A percentile compares a stretch with the other conserved stretches of the same genome.
Evolutionary conservation across 2,113 vertebrate species (phyloP).

Genomic region (Phylloscopus trochiloides): DNA sequence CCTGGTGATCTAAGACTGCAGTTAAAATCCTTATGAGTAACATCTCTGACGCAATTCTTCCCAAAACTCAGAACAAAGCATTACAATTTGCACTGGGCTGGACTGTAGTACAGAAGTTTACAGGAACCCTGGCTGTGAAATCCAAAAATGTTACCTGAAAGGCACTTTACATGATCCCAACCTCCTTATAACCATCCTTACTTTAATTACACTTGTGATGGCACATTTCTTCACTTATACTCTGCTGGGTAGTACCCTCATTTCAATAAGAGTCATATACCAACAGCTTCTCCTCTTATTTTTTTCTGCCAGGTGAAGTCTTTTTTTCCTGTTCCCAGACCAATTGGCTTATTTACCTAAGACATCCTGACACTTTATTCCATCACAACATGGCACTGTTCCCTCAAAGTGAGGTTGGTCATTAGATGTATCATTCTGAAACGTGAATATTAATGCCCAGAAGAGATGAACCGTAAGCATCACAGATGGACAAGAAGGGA

Average conservation of each 20-base stretch:
- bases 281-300: not conserved
- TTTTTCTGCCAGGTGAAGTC: not conserved
- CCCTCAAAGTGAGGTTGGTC: not conserved
- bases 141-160: not conserved
- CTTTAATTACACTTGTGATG: not conserved
- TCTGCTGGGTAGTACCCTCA: not conserved
- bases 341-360: not conserved
- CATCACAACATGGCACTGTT: not conserved
- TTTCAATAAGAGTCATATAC: not conserved
- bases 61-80: not conserved
- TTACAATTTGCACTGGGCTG: not conserved
- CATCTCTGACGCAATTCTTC: not conserved
- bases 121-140: not conserved
- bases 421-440: not conserved
- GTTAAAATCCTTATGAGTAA: not conserved
- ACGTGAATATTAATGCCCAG: not conserved
- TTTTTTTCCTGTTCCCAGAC: not conserved
- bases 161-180: not conserved
- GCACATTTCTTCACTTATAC: not conserved
- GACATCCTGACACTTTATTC: not conserved
- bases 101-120: not conserved
- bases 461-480: not conserved
- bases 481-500: not conserved
- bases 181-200: not conserved
- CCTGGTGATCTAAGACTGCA: not conserved